These are phyloP conservation scores for Microchrysa polita DNA, from an alignment of 2,888 invertebrate species.

Conservation along the genomic window DNA sequence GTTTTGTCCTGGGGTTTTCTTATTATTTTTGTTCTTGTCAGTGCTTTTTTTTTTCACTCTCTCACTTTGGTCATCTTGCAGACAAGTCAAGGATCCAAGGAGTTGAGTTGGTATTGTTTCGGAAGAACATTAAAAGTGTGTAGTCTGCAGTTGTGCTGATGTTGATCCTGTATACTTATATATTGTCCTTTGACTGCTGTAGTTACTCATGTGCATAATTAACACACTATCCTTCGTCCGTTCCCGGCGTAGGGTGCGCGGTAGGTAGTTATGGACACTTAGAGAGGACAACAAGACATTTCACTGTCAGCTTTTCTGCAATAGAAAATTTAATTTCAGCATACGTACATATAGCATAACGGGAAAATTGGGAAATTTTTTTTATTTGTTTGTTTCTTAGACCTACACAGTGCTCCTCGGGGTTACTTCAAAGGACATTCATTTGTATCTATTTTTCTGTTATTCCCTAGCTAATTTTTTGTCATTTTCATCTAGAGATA, in stretches of 20 bases:
- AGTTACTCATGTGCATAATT: slow-evolving; percentile 45
- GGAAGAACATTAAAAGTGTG: slow-evolving; percentile 2
- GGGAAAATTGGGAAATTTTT: slow-evolving; percentile 15
- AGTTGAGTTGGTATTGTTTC: slow-evolving; percentile 4
- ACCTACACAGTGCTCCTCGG: too few species aligned
- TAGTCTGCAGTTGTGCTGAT: background rate
- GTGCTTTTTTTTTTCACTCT: slow-evolving; percentile 2
- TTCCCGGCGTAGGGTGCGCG: too few species aligned
- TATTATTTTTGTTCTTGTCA: too few species aligned
- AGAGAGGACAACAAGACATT: slow-evolving; percentile 27
- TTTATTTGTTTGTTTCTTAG: background rate
- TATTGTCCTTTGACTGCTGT: slow-evolving; percentile 18
- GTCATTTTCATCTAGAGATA: too few species aligned
- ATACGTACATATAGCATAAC: background rate
- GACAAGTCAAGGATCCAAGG: background rate
- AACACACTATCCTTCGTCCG: slow-evolving; percentile 41
- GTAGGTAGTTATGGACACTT: slow-evolving; percentile 13
- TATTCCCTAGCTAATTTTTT: background rate
- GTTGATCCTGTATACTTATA: background rate
- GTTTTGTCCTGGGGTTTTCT: too few species aligned
- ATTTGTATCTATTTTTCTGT: slow-evolving; percentile 23
- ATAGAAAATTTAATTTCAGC: slow-evolving; percentile 39
- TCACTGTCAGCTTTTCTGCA: slow-evolving; percentile 15
- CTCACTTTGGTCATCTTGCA: background rate
- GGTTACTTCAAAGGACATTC: background rate